Base-by-base conservation (phyloP, 2,888 invertebrate species). In the Lypha dubia region DNA sequence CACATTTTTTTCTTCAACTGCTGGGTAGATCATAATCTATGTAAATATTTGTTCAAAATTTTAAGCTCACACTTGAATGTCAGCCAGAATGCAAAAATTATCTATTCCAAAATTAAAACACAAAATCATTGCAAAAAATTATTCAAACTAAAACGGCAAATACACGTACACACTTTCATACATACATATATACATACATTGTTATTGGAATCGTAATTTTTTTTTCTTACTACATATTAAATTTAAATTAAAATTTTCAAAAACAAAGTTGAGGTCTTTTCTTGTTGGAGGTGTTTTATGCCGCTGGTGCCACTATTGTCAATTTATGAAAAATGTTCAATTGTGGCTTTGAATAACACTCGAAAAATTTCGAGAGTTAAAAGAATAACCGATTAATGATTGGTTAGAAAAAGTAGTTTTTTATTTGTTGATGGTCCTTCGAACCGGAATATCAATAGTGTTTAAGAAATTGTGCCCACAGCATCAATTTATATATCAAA, bases 271-370 rank as follows among this genome's bases (percentile, higher is more conserved):
- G 44, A 56, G 65, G 51, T 53, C 46, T n/a, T n/a, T n/a, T n/a
- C n/a, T 60, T 60, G 56, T 63, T 56, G 76, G 71, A 65, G 81
- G 76, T 70, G 76, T 75, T 62, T 44, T 20, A 32, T 51, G 73
- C 63, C 63, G 75, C 53, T 56, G 68, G 62, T 63, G 83, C 51
- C 44, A 60, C 44, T 65, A 60, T 75, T 80, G 70, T 62, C 75
- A 84, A 76, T 67, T 56, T 76, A 76, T 79, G 79, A 84, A 84
- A 79, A 76, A 79, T 71, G 67, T 83, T 79, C 49, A 60, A 83
- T 79, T 83, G 68, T 62, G 83, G 73, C 74, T 68, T 62, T 44
- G 11, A 28, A 51, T 3, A 41, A 46, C 68, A 68, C 76, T 77
- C 76, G 28, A 49, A 49, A 15, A 67, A 68, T 38, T 8, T 53